These are phyloP conservation scores for Saxidomus purpurata DNA, from an alignment of 1,140 invertebrate species.

Conservation along the genomic window DNA sequence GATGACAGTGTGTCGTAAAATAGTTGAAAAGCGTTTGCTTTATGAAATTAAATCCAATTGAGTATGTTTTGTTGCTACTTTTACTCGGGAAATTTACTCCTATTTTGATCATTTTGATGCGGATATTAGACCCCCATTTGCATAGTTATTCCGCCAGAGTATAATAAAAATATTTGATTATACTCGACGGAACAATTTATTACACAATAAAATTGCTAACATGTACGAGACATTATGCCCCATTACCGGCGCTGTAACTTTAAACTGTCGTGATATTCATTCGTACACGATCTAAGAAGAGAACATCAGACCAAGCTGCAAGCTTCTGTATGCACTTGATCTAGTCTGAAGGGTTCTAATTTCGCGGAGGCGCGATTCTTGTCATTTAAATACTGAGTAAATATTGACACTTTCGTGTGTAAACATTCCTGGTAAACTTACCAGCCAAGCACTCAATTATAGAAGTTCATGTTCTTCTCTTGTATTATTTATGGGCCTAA, in stretches of 20 bases:
- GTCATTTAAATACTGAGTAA: constrained; percentile 17
- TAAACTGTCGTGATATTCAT: too few relatives aligned
- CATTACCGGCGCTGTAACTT: too few relatives aligned
- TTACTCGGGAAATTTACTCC: neutral
- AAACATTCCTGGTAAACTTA: neutral
- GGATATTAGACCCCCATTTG: neutral
- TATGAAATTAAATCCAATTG: neutral
- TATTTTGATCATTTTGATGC: neutral
- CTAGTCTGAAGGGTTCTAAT: too few relatives aligned
- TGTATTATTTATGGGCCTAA: neutral
- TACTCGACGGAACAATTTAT: neutral
- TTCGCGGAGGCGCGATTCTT: neutral
- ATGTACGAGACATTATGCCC: neutral
- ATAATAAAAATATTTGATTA: constrained; percentile 22
- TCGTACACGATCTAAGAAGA: too few relatives aligned
- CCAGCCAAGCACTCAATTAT: neutral
- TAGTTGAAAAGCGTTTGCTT: neutral
- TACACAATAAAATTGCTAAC: neutral
- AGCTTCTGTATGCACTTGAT: too few relatives aligned
- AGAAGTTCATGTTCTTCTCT: neutral
- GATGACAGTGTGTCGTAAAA: neutral
- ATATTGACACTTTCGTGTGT: neutral
- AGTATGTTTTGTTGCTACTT: neutral
- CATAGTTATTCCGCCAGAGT: neutral
- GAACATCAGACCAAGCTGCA: too few relatives aligned